These are phyloP conservation scores for Seriola quinqueradiata DNA, from an alignment of 2,113 vertebrate species.

Conservation along the genomic window DNA sequence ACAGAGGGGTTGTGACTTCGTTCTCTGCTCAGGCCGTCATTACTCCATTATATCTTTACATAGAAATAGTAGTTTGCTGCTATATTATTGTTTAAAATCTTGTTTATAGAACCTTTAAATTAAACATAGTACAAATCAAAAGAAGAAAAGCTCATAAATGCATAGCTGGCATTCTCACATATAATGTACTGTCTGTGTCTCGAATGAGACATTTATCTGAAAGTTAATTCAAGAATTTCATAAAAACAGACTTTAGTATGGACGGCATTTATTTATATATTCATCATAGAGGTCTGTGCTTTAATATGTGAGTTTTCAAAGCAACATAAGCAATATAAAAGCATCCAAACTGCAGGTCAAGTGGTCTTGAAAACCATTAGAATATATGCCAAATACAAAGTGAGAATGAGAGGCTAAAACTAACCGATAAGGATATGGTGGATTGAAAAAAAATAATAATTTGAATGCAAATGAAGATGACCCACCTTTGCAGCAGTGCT, in stretches of 20 bases:
- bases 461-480: not conserved
- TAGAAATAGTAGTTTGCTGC: too few relatives aligned
- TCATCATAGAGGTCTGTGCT: not conserved
- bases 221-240: not conserved
- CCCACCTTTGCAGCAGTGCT: not conserved
- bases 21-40: too few relatives aligned
- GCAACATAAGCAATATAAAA: fast-evolving
- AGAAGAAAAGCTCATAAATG: not conserved
- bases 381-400: not conserved
- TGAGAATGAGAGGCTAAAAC: constrained; percentile 7
- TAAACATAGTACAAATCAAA: not conserved
- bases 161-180: not conserved
- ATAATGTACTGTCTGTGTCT: not conserved
- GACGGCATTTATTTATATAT: not conserved
- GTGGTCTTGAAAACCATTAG: not conserved
- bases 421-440: not conserved
- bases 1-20: too few relatives aligned
- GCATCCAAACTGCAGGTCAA: not conserved
- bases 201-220: not conserved
- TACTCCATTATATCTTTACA: too few relatives aligned
- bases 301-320: constrained; percentile 9
- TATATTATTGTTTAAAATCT: too few relatives aligned
- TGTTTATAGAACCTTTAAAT: not conserved
- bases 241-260: not conserved
- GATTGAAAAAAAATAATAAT: not conserved